phyloP scores from a whole-genome alignment of 2,797 vertebrate species.

The Enteromius anoplus region DNA sequence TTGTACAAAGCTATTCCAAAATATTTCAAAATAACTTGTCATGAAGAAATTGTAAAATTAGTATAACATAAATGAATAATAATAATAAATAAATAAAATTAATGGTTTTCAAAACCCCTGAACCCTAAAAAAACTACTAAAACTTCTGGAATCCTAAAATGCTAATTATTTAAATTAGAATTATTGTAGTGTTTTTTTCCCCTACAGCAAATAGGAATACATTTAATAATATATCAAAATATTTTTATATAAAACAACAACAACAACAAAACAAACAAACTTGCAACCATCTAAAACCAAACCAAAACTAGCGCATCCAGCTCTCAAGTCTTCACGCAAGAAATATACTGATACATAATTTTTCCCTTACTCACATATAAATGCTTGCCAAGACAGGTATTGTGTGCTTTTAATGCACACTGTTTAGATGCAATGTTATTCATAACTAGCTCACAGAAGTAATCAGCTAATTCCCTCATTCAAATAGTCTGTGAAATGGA shows the following conservation, averaged over 20 bases:
- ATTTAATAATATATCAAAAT: neutral
- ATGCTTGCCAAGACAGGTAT: neutral
- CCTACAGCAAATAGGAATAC: neutral
- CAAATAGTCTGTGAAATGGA: neutral
- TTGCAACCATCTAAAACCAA: neutral
- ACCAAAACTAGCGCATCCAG: neutral
- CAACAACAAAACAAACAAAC: too few relatives aligned
- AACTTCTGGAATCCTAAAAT: too few relatives aligned
- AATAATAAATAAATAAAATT: too few relatives aligned
- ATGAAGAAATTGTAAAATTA: too few relatives aligned
- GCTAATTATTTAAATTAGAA: too few relatives aligned
- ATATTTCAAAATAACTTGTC: too few relatives aligned
- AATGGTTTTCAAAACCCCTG: too few relatives aligned
- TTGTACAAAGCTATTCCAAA: too few relatives aligned
- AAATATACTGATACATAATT: neutral
- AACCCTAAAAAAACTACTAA: too few relatives aligned
- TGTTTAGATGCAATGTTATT: neutral
- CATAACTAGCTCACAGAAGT: neutral
- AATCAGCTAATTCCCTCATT: neutral
- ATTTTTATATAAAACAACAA: too few relatives aligned
- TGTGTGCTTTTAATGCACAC: neutral
- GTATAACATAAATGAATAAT: too few relatives aligned
- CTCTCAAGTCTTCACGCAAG: neutral
- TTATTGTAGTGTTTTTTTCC: too few relatives aligned
- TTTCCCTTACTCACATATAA: neutral